Base-by-base conservation (phyloP, 2,797 vertebrate species). In the Takifugu rubripes region DNA sequence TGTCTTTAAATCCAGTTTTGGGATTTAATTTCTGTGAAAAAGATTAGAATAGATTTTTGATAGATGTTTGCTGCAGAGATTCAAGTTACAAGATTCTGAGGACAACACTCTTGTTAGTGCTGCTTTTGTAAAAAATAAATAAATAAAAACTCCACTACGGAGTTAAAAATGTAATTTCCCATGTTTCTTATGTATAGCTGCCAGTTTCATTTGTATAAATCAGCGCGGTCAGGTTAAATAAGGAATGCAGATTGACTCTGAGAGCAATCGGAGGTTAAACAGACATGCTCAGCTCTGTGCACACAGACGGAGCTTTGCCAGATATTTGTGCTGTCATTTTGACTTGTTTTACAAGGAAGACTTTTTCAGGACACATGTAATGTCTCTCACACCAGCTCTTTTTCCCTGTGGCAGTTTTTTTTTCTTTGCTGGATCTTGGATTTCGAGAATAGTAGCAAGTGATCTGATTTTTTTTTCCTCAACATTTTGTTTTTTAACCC, bases 121-220 rank as follows among this genome's bases (percentile, higher is more conserved):
- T 84, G 81, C 87, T 88, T 89, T 88, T 88, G 88, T 88, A 72
- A 76, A 72, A 79, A 74, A 76, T 76, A 84, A 72, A 67, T 76
- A 78, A 72, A 10, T 71, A 70, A 71, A 70, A 57, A 84, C 77
- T 75, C 74, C 9, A 10, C 44, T 21, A 46, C 56, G 48, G 44
- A 60, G 88, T 88, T 79, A 86, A 90, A 89, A 87, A 89, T 87
- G 83, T 74, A 89, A 49, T 61, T 72, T 54, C 59, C 64, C 68
- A 58, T 49, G 64, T 74, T 76, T 75, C 68, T 69, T 55, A 63
- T 71, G 64, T 59, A 21, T 59, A 67, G 40, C 70, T 49, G 44
- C 69, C 45, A 25, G 61, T 63, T 83, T 72, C 60, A 44, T 54
- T 74, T 61, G 64, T 68, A 72, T 80, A 86, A 87, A 86, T 84